Conservation (phyloP, 2,797 vertebrate genomes). For the Protosalanx chinensis region DNA sequence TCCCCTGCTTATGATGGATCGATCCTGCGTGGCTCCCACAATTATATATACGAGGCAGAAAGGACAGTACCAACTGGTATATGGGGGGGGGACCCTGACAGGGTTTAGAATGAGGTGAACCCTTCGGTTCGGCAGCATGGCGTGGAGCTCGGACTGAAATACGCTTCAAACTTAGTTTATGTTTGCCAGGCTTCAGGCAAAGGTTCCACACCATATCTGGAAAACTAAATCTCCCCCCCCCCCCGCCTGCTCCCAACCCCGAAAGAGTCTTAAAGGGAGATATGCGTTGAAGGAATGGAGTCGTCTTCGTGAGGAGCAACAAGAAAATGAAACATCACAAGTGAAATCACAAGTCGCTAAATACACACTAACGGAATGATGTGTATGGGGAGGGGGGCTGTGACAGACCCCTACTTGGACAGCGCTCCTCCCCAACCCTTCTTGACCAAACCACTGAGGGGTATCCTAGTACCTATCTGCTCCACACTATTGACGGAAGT, state of each 20-base stretch:
- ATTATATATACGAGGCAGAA: not conserved
- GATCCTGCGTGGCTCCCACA: slow-evolving; percentile 29
- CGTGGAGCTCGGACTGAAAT: no score
- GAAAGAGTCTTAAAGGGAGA: slow-evolving; percentile 3
- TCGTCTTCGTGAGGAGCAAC: no score
- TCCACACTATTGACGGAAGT: slow-evolving; percentile 13
- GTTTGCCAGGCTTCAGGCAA: slow-evolving; percentile 25
- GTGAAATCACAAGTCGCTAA: no score
- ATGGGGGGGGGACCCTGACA: not conserved
- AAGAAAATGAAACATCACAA: not conserved
- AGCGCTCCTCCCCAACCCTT: not conserved
- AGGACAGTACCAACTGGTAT: slow-evolving; percentile 19
- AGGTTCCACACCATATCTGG: not conserved
- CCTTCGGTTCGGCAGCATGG: no score
- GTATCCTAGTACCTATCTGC: slow-evolving; percentile 12
- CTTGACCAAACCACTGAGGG: slow-evolving; percentile 8
- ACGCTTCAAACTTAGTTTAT: not conserved
- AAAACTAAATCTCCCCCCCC: slow-evolving; percentile 7
- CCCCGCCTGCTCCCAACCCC: no score
- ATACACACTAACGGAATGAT: not conserved
- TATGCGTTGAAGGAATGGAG: not conserved
- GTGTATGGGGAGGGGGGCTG: not conserved
- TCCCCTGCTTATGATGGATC: slow-evolving; percentile 48
- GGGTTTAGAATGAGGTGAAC: not conserved
- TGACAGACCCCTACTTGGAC: not conserved